Percentiles rank a stretch among this genome's conserved stretches.
Evolutionary conservation across 2,113 vertebrate genomes (phyloP).

Genomic region (Pygoscelis antarcticus): DNA sequence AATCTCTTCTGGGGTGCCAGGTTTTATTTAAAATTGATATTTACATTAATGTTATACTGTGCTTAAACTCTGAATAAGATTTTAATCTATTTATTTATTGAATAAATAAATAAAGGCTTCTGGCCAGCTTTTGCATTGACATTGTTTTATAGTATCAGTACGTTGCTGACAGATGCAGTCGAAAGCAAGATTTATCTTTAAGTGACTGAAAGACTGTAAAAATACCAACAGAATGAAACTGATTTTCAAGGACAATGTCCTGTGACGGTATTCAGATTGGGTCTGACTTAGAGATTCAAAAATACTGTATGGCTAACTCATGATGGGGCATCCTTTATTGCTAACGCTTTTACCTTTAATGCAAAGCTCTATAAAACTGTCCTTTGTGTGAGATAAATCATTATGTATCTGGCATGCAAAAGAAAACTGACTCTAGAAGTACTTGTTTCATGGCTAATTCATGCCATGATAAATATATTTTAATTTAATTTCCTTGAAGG

Average conservation of each 20-base stretch:
- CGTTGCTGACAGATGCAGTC: background rate
- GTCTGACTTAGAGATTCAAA: background rate
- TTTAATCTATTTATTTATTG: background rate
- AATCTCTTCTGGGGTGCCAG: background rate
- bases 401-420: background rate
- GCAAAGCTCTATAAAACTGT: background rate
- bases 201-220: background rate
- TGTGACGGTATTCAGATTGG: background rate
- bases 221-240: background rate
- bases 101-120: background rate
- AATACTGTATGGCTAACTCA: background rate
- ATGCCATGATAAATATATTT: background rate
- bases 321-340: background rate
- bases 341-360: background rate
- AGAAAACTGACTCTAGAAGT: background rate
- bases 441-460: background rate
- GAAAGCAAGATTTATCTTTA: background rate
- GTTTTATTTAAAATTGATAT: background rate
- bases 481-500: background rate
- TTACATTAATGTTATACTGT: background rate
- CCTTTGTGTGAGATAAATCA: background rate
- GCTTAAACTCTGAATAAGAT: background rate
- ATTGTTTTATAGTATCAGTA: background rate
- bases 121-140: background rate
- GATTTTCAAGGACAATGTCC: background rate